Conservation (phyloP, 2,113 vertebrate genomes). For the Pachycephala philippinensis region DNA sequence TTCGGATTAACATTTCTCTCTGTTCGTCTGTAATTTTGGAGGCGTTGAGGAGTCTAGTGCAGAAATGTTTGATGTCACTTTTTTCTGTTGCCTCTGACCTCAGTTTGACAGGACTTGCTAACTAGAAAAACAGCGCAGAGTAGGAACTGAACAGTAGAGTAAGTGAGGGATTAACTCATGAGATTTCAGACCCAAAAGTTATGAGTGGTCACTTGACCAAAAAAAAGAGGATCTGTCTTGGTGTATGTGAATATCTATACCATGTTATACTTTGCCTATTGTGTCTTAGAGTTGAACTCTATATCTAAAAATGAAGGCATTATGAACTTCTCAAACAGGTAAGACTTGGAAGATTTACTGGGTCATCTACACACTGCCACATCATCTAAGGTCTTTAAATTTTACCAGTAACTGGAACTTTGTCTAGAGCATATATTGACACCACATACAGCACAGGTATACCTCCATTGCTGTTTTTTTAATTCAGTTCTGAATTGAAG, state of each 20-base stretch:
- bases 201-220: background rate
- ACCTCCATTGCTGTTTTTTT: background rate
- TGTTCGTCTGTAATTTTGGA: background rate
- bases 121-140: background rate
- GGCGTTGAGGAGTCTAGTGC: background rate
- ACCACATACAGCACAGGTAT: background rate
- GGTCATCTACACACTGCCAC: background rate
- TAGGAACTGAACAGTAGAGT: background rate
- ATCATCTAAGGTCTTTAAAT: background rate
- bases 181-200: background rate
- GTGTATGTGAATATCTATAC: background rate
- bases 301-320: background rate
- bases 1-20: background rate
- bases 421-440: background rate
- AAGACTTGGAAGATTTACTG: background rate
- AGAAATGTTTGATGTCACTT: background rate
- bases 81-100: background rate
- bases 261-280: background rate
- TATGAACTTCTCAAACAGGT: background rate
- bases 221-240: background rate
- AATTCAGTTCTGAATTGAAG: background rate
- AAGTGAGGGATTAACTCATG: background rate
- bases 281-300: background rate
- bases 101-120: background rate
- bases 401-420: background rate